phyloP scores from a whole-genome alignment of 2,888 invertebrate species.

The Perizoma affinitatum region DNA sequence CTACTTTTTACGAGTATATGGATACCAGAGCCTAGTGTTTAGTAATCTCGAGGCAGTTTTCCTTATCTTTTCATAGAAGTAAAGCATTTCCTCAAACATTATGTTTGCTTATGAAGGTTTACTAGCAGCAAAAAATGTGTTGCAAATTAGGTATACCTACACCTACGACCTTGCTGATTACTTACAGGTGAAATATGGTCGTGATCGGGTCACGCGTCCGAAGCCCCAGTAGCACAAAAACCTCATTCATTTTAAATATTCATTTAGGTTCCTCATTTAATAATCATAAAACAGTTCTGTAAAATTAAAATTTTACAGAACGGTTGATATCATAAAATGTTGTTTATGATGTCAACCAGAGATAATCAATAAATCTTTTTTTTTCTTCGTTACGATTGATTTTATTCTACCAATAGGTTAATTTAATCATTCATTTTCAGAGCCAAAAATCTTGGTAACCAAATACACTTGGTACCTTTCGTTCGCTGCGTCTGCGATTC shows the following conservation, averaged over 20 bases:
- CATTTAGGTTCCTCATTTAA: slow-evolving; percentile 19
- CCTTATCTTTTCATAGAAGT: too few species aligned
- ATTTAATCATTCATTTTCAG: too few species aligned
- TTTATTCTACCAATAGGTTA: too few species aligned
- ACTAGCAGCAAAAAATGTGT: background rate
- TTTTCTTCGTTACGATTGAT: too few species aligned
- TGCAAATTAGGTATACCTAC: background rate
- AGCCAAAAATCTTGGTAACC: too few species aligned
- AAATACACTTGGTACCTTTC: too few species aligned
- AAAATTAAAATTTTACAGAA: background rate
- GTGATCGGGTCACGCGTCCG: slow-evolving; percentile 14
- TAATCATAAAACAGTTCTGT: slow-evolving; percentile 20
- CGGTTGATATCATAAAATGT: background rate
- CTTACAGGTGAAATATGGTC: slow-evolving; percentile 10
- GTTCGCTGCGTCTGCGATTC: too few species aligned
- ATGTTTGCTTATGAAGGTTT: too few species aligned
- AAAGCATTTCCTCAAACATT: too few species aligned
- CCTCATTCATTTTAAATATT: slow-evolving; percentile 22
- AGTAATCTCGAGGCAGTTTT: too few species aligned
- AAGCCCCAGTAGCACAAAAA: slow-evolving; percentile 27
- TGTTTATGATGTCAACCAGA: background rate
- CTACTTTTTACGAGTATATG: too few species aligned
- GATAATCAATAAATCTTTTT: background rate
- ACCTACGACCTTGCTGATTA: slow-evolving; percentile 14
- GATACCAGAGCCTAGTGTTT: too few species aligned